phyloP scores from a whole-genome alignment of 2,113 vertebrate genomes.

The Athene cunicularia region DNA sequence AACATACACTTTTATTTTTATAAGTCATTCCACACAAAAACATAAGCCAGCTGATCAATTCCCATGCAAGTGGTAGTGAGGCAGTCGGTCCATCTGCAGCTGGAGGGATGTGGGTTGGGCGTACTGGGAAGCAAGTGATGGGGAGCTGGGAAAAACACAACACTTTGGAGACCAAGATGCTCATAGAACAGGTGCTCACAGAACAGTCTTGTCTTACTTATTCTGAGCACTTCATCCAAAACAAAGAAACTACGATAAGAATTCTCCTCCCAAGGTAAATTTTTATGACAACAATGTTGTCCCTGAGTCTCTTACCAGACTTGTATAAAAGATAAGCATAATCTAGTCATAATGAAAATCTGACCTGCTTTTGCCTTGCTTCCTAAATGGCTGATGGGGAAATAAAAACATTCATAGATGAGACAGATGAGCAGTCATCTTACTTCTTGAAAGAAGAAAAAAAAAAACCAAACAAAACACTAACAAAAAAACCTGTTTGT shows the following conservation, averaged over 20 bases:
- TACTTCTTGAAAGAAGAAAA: neutral
- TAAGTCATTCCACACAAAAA: neutral
- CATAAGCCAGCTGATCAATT: neutral
- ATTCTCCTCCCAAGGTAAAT: neutral
- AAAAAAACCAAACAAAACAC: neutral
- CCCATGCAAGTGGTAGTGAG: neutral
- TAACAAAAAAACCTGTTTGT: neutral
- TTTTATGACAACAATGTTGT: neutral
- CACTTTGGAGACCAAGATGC: neutral
- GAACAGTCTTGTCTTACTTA: neutral
- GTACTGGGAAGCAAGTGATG: neutral
- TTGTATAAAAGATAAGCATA: neutral
- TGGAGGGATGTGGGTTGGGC: neutral
- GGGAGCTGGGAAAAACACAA: neutral
- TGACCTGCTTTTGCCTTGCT: neutral
- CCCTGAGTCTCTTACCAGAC: neutral
- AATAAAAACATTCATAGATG: neutral
- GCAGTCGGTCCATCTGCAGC: neutral
- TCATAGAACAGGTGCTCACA: neutral
- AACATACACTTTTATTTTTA: neutral
- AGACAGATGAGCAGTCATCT: neutral
- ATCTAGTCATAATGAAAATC: neutral
- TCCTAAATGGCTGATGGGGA: neutral
- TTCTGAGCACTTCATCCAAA: neutral
- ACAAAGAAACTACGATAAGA: neutral